Evolutionary conservation across 2,113 vertebrate species (phyloP).

Genomic region (Vireo altiloquus): DNA sequence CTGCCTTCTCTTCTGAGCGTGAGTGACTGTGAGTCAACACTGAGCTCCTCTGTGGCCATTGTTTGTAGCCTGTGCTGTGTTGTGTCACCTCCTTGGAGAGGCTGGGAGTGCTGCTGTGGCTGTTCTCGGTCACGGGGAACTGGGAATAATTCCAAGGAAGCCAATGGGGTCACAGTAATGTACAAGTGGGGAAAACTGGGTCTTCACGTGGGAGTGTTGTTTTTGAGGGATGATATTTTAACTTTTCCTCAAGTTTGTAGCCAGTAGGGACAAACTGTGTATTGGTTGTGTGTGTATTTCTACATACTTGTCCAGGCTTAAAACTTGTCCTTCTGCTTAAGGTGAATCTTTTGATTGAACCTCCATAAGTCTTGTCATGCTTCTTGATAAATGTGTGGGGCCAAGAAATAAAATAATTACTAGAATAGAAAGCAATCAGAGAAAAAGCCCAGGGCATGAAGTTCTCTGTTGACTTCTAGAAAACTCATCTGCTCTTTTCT

Average conservation of each 20-base stretch:
- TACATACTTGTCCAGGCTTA: background rate
- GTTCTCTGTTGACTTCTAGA: background rate
- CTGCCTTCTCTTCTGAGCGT: background rate
- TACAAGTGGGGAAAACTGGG: background rate
- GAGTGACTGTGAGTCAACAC: background rate
- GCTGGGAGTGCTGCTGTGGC: background rate
- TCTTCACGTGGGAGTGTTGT: background rate
- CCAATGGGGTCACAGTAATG: background rate
- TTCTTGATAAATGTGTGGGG: background rate
- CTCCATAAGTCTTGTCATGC: background rate
- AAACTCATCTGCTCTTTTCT: background rate
- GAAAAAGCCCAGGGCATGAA: background rate
- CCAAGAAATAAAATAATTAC: background rate
- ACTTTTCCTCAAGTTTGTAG: background rate
- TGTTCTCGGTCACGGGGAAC: background rate
- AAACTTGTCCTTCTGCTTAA: background rate
- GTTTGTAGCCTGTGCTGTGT: background rate
- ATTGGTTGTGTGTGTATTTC: background rate
- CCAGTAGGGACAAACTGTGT: background rate
- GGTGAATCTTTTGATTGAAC: background rate
- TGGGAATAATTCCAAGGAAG: background rate
- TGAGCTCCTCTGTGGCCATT: background rate
- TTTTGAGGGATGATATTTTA: background rate
- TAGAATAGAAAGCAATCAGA: background rate
- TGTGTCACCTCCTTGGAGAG: conserved; percentile 5